Percentiles rank a stretch among this genome's conserved stretches.
Evolutionary conservation across 2,797 vertebrate genomes (phyloP).

Genomic region (Sorex maritimensis): DNA sequence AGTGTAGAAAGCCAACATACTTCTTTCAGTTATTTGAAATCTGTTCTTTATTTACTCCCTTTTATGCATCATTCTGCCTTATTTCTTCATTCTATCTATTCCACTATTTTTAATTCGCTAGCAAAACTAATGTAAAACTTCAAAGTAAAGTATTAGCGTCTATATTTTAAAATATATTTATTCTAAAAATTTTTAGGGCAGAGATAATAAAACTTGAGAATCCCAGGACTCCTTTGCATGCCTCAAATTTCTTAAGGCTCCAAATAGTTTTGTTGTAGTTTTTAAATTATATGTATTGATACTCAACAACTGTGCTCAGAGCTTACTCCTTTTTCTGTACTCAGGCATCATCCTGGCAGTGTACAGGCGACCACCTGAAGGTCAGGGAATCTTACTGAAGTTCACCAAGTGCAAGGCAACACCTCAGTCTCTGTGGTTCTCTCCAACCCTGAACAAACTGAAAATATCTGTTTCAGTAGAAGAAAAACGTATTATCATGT

Average conservation of each 20-base stretch:
- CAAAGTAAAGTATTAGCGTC: not conserved
- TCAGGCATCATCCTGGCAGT: no score
- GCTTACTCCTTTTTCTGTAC: no score
- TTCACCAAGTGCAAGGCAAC: no score
- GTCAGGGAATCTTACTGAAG: no score
- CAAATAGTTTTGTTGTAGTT: not conserved
- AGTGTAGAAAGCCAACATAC: not conserved
- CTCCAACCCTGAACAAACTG: not conserved
- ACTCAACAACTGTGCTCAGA: not conserved
- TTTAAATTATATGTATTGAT: not conserved
- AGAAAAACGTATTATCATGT: not conserved
- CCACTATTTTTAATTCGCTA: not conserved
- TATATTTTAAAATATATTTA: not conserved
- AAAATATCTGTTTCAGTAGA: not conserved
- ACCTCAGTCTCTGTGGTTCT: no score
- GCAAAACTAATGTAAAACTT: not conserved
- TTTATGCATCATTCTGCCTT: not conserved
- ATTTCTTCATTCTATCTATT: not conserved
- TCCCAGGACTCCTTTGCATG: not conserved
- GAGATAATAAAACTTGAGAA: not conserved
- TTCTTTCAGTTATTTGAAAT: not conserved
- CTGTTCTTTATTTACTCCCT: not conserved
- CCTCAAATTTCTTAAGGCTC: not conserved
- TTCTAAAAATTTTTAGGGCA: not conserved
- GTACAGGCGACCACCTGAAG: no score